These are phyloP conservation scores for Clarias laeviceps DNA, from an alignment of 2,797 vertebrate species.

Conservation along the genomic window DNA sequence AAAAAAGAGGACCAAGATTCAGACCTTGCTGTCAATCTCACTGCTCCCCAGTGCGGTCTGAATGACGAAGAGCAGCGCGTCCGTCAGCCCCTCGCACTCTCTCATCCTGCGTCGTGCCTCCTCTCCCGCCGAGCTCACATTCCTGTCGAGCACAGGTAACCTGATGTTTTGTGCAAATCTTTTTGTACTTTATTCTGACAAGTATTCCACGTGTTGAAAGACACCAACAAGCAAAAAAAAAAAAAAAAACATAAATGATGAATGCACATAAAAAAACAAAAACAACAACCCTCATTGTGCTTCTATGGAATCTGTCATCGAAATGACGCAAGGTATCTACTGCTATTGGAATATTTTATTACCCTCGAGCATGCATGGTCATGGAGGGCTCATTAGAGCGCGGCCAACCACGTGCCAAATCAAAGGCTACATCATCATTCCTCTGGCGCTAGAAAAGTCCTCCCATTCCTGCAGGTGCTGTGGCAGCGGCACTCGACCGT, in stretches of 20 bases:
- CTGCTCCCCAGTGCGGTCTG: conserved; percentile 97
- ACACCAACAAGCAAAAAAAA: neutral
- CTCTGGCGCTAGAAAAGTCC: conserved; percentile 24
- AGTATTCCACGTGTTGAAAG: neutral
- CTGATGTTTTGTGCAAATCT: neutral
- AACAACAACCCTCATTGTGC: neutral
- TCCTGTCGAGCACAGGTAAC: conserved; percentile 75
- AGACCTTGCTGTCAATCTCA: conserved; percentile 99
- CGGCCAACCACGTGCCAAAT: conserved; percentile 35
- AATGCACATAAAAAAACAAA: neutral
- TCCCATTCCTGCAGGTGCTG: conserved; percentile 53
- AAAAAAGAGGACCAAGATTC: conserved; percentile 53
- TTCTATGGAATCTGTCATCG: neutral
- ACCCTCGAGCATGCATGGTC: neutral
- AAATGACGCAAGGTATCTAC: neutral
- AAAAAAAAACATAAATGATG: neutral
- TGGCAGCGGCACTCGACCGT: conserved; percentile 71
- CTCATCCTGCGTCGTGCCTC: conserved; percentile 96
- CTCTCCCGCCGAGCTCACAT: conserved; percentile 97
- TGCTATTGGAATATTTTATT: neutral
- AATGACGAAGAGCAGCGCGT: conserved; percentile 94
- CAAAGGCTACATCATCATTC: conserved; percentile 39
- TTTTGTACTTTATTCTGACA: neutral
- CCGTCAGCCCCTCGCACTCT: conserved; percentile 95
- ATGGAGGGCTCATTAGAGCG: conserved; percentile 18